Evolutionary conservation across 2,797 vertebrate species (phyloP).

Genomic region (Onychomys torridus): DNA sequence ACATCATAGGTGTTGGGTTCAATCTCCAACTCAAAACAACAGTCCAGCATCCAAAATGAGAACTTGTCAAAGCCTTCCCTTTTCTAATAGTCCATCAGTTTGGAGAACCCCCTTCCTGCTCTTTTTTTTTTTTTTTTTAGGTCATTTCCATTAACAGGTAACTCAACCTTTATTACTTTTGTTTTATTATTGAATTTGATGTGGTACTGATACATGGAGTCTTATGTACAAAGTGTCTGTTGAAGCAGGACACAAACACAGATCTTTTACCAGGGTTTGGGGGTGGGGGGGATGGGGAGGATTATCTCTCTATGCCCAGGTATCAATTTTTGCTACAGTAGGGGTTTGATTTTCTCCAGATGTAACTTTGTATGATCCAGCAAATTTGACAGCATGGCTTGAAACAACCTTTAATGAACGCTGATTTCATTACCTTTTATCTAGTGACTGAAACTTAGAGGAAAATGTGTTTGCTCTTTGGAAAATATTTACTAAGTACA

Average conservation of each 20-base stretch:
- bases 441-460: constrained; percentile 20
- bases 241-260: background rate
- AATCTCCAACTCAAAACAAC: background rate
- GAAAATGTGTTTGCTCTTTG: background rate
- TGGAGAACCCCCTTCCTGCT: background rate
- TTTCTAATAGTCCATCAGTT: background rate
- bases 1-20: background rate
- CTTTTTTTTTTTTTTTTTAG: background rate
- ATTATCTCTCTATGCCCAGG: background rate
- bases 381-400: background rate
- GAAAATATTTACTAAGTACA: constrained; percentile 8
- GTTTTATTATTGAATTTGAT: constrained; percentile 35
- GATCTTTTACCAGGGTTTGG: background rate
- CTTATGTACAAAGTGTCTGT: background rate
- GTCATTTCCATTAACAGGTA: background rate
- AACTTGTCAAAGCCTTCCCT: background rate
- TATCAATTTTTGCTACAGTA: constrained; percentile 36
- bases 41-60: background rate
- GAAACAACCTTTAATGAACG: constrained; percentile 43
- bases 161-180: background rate
- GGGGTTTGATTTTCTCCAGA: background rate
- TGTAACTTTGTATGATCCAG: background rate
- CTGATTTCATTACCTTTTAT: constrained; percentile 40
- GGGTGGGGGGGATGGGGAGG: accelerated
- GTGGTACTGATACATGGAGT: background rate